Evolutionary conservation across 2,797 vertebrate species (phyloP), one percentile per base, ranked within the genome.

Genomic region (Hapalemur alaotrensis): DNA sequence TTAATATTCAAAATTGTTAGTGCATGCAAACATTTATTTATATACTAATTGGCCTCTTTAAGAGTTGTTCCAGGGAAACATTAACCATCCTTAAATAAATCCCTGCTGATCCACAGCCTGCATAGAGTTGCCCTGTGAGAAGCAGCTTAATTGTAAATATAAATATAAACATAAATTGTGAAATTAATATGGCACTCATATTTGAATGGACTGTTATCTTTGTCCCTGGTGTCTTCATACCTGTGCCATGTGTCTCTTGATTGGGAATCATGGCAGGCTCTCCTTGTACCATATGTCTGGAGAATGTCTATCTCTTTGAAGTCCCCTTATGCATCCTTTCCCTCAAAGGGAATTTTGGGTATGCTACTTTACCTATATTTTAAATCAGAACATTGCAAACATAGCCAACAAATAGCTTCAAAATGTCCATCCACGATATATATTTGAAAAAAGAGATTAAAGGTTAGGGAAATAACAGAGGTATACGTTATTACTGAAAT

Each of bases 1-100:
- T 79, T 94, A 65, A 75, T 61, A 67, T 20, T 67, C 79, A 91
- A 90, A 92, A 86, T 69, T n/a, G 84, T 65, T 82, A 89, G 52
- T 82, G 41, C 63, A 28, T 41, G n/a, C n/a, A 91, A 87, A 95
- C 35, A 90, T 89, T 93, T 96, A 78, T 87, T 89, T 91, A n/a
- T 48, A 78, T 5, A 75, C 30, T 83, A 79, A 63, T 65, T 69
- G n/a, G 35, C 50, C 43, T 86, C 38, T 52, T 43, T 0, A 14
- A 86, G 57, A 80, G 67, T 73, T 79, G 52, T 81, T 72, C 59
- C 23, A 73, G 63, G 30, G 59, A 82, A 61, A 78, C 46, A 88
- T 72, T 95, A 85, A 76, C 35, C 41, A 41, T 38, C 28, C 43
- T 25, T 72, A 93, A 91, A 90, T 72, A 75, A 43, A 80, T 54